Conservation (phyloP, 2,797 vertebrate species). For the Diglossa cyanea region DNA sequence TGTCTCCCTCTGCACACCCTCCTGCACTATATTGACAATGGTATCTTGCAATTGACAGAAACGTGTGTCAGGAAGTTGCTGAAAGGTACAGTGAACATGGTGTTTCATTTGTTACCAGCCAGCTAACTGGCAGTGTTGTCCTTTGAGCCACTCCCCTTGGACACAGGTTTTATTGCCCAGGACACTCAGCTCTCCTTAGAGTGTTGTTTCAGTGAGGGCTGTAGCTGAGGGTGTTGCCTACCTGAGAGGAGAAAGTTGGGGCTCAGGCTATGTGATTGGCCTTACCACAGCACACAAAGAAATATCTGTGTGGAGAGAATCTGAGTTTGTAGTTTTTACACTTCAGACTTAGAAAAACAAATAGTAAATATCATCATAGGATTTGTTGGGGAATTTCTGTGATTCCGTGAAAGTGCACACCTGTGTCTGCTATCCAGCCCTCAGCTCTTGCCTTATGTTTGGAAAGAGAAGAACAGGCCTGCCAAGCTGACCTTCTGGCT, state of each 20-base stretch:
- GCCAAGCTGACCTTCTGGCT: neutral
- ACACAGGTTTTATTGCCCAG: neutral
- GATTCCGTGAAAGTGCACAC: neutral
- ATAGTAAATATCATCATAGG: neutral
- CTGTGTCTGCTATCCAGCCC: neutral
- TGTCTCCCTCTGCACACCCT: slow-evolving; percentile 87
- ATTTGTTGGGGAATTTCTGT: neutral
- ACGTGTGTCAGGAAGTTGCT: slow-evolving; percentile 82
- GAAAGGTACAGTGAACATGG: slow-evolving; percentile 76
- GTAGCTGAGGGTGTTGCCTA: neutral
- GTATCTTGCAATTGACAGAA: slow-evolving; percentile 85
- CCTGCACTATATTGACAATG: slow-evolving; percentile 86
- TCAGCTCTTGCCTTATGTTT: neutral
- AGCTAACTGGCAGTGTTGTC: neutral
- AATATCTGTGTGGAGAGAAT: neutral
- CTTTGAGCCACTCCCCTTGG: neutral
- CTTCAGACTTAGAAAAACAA: neutral
- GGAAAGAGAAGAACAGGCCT: neutral
- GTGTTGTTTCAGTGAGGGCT: neutral
- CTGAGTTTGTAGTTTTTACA: neutral
- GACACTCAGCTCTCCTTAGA: neutral
- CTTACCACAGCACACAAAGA: neutral
- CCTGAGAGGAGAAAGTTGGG: neutral
- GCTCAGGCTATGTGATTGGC: neutral
- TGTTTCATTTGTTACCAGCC: neutral